These are phyloP conservation scores for Girardinichthys multiradiatus DNA, from an alignment of 2,113 vertebrate genomes.

Conservation along the genomic window DNA sequence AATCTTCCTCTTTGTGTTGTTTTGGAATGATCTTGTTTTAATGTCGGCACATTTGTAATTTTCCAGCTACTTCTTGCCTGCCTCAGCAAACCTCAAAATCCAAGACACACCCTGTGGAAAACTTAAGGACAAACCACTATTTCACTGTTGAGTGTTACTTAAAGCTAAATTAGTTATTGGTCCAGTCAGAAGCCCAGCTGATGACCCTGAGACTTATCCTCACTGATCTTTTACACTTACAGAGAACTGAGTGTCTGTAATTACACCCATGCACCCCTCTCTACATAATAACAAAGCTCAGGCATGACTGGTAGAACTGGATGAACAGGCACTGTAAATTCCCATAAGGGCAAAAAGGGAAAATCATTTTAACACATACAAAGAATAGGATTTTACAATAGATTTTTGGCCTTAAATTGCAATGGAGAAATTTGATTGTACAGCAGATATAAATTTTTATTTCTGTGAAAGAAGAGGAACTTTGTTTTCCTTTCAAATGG, in stretches of 20 bases:
- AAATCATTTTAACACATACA: not conserved
- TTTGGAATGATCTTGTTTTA: not conserved
- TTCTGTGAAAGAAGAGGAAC: too few species aligned
- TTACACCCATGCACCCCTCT: not conserved
- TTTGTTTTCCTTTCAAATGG: too few species aligned
- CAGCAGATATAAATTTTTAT: too few species aligned
- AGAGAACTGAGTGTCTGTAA: not conserved
- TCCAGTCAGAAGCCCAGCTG: not conserved
- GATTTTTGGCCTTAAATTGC: not conserved
- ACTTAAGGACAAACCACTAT: not conserved
- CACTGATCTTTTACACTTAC: not conserved
- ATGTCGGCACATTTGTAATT: not conserved
- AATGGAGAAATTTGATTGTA: not conserved
- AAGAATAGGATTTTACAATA: not conserved
- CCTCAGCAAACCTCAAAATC: constrained; percentile 1
- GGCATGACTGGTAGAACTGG: not conserved
- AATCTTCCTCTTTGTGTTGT: not conserved
- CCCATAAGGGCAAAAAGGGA: not conserved
- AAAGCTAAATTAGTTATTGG: not conserved
- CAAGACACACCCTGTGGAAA: not conserved
- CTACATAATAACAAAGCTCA: not conserved
- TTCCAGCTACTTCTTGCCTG: not conserved
- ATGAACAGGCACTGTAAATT: not conserved
- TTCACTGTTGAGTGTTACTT: not conserved
- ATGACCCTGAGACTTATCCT: not conserved